Evolutionary conservation across 2,113 vertebrate genomes (phyloP), one percentile per base, ranked within the genome.

Genomic region (Rhipidura dahli): DNA sequence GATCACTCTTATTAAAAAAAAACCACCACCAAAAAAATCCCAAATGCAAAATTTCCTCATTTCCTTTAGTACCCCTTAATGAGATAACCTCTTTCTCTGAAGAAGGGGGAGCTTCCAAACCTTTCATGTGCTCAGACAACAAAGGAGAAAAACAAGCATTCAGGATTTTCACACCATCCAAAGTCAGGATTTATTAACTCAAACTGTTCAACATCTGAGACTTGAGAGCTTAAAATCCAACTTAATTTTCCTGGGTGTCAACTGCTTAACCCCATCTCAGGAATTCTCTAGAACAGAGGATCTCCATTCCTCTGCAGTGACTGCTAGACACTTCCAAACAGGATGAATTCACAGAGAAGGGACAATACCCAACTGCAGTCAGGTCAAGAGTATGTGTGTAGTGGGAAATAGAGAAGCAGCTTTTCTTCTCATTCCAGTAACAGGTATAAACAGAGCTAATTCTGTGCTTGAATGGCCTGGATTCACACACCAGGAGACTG

Each of bases 231-330:
- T 90, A 89, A 95, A 92, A 93, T 64, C 37, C 79, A 90, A 7
- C 85, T 69, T 96, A 79, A 92, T 96, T 94, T 96, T 93, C 85
- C 80, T 57, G 49, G 31, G 69, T 90, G 65, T 84, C 7, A n/a
- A 71, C 76, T 78, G 60, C 88, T 90, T 87, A 89, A 95, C 88
- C 85, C 37, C 37, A 65, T 54, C 42, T 77, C 35, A 82, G 63
- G 57, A 63, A 49, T 54, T 28, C 69, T 78, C 47, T 22, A 68
- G 80, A 90, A 83, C 26, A 85, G 59, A 93, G 42, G 30, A 80
- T 49, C 54, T 68, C 75, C 54, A 5, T 24, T 79, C 35, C 49
- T 61, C 65, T 53, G 17, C 63, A 89, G 53, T 12, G 30, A 82
- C 53, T 76, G 68, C 30, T 73, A 94, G 76, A 10, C 54, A 30